These are phyloP conservation scores for Sinocyclocheilus maitianheensis DNA, from an alignment of 2,113 vertebrate species.

Conservation along the genomic window DNA sequence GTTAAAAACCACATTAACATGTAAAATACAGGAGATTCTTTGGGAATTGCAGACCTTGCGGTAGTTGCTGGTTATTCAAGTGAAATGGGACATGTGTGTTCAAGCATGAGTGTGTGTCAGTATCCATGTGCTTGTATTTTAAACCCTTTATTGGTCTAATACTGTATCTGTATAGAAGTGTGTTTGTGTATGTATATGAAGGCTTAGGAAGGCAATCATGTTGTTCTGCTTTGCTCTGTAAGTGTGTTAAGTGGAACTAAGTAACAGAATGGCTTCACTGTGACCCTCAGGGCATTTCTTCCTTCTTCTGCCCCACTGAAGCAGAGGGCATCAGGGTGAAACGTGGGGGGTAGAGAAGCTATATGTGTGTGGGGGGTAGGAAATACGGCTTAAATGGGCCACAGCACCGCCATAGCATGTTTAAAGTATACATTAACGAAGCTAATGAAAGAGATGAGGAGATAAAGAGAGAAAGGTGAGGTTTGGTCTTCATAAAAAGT, in stretches of 20 bases:
- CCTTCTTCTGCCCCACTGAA: conserved; percentile 29
- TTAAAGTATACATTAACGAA: conserved; percentile 60
- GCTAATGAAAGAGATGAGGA: conserved; percentile 62
- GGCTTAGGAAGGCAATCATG: conserved; percentile 8
- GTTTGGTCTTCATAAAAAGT: not conserved
- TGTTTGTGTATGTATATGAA: not conserved
- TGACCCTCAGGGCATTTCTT: conserved; percentile 27
- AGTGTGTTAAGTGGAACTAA: conserved; percentile 33
- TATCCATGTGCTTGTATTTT: conserved; percentile 4
- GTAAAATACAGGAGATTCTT: not conserved
- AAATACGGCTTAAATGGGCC: conserved; percentile 44
- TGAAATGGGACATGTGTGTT: conserved; percentile 30
- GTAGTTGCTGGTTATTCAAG: conserved; percentile 11
- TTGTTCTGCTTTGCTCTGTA: conserved; percentile 22
- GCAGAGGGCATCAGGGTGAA: conserved; percentile 31
- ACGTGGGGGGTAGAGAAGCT: conserved; percentile 43
- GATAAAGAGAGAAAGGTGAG: not conserved
- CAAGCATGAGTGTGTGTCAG: not conserved
- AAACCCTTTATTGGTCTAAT: not conserved
- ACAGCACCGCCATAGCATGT: conserved; percentile 40
- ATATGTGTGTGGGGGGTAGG: conserved; percentile 5
- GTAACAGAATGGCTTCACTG: conserved; percentile 25
- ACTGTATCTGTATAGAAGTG: not conserved
- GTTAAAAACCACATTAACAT: not conserved
- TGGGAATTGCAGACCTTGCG: not conserved